A percentile compares a stretch with the other conserved stretches of the same genome.
These are phyloP conservation scores for Ctena decussata DNA, from an alignment of 2,888 invertebrate species.

Conservation along the genomic window DNA sequence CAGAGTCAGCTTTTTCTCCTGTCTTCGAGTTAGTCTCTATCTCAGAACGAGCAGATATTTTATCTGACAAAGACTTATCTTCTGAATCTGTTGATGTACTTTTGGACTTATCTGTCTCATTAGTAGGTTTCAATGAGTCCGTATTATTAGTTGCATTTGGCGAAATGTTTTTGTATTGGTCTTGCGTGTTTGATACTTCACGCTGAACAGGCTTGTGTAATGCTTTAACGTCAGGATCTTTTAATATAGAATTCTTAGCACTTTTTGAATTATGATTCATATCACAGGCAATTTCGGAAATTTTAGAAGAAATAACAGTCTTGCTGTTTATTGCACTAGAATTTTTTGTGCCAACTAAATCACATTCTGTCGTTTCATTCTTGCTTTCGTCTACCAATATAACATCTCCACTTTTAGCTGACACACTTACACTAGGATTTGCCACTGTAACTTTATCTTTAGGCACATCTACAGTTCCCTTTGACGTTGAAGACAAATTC, in stretches of 20 bases:
- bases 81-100: background rate
- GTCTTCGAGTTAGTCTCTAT: background rate
- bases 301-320: background rate
- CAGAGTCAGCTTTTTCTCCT: background rate
- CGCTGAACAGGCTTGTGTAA: background rate
- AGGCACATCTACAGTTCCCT: conserved; percentile 15
- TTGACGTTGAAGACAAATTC: background rate
- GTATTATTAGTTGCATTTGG: too few species aligned
- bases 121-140: conserved; percentile 9
- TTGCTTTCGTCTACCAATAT: background rate
- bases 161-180: background rate
- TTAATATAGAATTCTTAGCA: background rate
- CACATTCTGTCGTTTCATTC: background rate
- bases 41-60: background rate
- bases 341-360: background rate
- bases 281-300: conserved; percentile 20
- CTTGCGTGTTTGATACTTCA: background rate
- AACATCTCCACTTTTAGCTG: background rate
- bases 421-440: background rate
- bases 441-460: conserved; percentile 6
- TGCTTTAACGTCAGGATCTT: background rate
- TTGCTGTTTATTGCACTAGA: background rate
- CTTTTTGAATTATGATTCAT: conserved; percentile 44
- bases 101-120: background rate
- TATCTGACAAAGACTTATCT: background rate